These are phyloP conservation scores for Scaptomyza montana DNA, from an alignment of 1,140 invertebrate species.

Conservation along the genomic window DNA sequence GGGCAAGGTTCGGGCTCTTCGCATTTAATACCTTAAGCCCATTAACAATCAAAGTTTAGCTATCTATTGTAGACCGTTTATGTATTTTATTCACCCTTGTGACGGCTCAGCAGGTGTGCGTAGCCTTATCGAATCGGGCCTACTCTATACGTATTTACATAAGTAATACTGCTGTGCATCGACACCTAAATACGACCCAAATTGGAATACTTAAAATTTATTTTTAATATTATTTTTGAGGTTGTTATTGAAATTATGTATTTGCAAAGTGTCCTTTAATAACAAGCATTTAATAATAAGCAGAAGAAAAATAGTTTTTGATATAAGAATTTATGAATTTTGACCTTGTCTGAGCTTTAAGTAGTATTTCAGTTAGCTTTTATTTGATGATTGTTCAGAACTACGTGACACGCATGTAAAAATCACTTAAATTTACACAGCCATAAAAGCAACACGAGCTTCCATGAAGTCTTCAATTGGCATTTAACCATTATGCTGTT, in stretches of 20 bases:
- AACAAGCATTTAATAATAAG: too few species aligned
- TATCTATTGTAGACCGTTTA: slow-evolving; percentile 13
- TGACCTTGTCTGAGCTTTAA: too few species aligned
- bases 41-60: slow-evolving; percentile 10
- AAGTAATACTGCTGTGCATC: too few species aligned
- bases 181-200: too few species aligned
- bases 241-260: too few species aligned
- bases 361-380: too few species aligned
- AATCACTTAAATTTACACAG: background rate
- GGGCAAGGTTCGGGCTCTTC: background rate
- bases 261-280: too few species aligned
- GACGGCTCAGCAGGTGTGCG: slow-evolving; percentile 25
- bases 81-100: slow-evolving; percentile 12
- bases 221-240: too few species aligned
- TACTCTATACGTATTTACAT: background rate
- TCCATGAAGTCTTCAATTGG: background rate
- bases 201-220: too few species aligned
- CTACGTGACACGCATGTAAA: slow-evolving; percentile 7
- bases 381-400: too few species aligned
- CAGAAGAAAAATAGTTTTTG: too few species aligned
- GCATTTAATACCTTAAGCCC: background rate
- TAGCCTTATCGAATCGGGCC: slow-evolving; percentile 15
- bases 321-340: too few species aligned
- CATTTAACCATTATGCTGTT: slow-evolving; percentile 7
- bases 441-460: slow-evolving; percentile 20